phyloP scores from a whole-genome alignment of 1,140 invertebrate genomes.

The Phymorhynchus buccinoides region DNA sequence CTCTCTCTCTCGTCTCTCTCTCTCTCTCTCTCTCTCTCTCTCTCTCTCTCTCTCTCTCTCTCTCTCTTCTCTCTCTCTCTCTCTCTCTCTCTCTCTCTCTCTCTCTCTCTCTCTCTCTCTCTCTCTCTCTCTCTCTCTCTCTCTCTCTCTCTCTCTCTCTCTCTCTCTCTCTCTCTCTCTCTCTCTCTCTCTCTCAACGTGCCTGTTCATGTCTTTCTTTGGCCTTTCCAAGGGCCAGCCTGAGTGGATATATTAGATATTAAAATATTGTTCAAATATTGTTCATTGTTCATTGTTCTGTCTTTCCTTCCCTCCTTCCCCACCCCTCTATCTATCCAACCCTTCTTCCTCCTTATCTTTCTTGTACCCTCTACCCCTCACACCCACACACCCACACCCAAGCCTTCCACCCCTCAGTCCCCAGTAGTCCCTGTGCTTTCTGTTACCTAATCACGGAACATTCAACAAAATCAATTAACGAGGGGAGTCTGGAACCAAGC shows the following conservation, averaged over 20 bases:
- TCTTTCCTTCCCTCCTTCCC: too few relatives aligned
- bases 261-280: too few relatives aligned
- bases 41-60: too few relatives aligned
- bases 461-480: conserved; percentile 3
- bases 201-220: neutral
- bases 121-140: neutral
- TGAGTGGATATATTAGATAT: too few relatives aligned
- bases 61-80: neutral
- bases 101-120: neutral
- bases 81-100: neutral
- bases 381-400: neutral
- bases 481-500: neutral
- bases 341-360: neutral
- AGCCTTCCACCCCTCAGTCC: neutral
- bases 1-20: neutral
- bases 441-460: neutral
- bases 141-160: neutral
- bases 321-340: neutral
- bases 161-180: neutral
- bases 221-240: too few relatives aligned
- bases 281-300: too few relatives aligned
- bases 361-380: neutral
- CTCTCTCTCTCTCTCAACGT: neutral
- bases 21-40: too few relatives aligned
- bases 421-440: neutral